phyloP scores from a whole-genome alignment of 2,797 vertebrate genomes.

The Phrynocephalus vlangalii region DNA sequence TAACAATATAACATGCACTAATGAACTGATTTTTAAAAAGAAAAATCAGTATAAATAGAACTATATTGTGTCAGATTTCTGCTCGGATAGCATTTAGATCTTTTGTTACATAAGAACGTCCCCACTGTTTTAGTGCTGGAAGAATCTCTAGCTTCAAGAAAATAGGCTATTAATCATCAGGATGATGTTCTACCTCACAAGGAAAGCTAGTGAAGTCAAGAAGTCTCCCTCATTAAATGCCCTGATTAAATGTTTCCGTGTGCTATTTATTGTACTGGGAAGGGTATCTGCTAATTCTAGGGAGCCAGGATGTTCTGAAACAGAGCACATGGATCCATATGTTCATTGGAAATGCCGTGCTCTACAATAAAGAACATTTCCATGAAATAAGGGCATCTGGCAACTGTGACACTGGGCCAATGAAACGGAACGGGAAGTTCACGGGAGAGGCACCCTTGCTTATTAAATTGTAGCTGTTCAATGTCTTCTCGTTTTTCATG shows the following conservation, averaged over 20 bases:
- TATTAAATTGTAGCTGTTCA: not conserved
- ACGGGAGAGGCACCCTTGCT: not conserved
- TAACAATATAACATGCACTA: too few relatives aligned
- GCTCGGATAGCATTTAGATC: too few relatives aligned
- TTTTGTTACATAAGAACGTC: too few relatives aligned
- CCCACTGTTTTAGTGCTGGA: too few relatives aligned
- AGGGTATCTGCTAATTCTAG: not conserved
- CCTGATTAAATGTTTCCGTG: not conserved
- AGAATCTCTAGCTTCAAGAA: too few relatives aligned
- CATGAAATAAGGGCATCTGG: constrained; percentile 24
- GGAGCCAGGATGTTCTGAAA: constrained; percentile 30
- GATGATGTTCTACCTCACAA: too few relatives aligned
- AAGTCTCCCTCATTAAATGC: not conserved
- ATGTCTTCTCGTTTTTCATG: not conserved
- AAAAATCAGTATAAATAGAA: too few relatives aligned
- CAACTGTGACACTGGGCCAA: constrained; percentile 21
- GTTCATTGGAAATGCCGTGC: constrained; percentile 17
- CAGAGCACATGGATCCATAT: constrained; percentile 28
- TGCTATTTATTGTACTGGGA: not conserved
- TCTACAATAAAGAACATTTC: constrained; percentile 19
- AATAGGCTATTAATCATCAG: too few relatives aligned
- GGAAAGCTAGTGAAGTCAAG: not conserved
- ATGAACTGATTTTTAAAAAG: too few relatives aligned
- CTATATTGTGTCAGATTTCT: too few relatives aligned
- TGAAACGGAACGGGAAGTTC: constrained; percentile 30